Evolutionary conservation across 1,140 invertebrate genomes (phyloP).

Genomic region (Bombus confusus): DNA sequence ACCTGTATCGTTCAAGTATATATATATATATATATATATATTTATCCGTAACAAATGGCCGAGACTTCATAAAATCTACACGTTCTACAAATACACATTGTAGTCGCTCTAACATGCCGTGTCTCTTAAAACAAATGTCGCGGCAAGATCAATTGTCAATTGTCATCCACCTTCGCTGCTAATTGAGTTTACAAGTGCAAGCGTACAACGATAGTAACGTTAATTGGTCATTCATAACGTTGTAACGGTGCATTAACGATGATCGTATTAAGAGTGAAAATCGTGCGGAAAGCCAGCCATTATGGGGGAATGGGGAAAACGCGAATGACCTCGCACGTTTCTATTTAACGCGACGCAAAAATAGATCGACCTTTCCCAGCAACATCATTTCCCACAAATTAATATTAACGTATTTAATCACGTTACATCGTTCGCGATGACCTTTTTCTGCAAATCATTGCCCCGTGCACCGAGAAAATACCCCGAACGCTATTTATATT

Average conservation of each 20-base stretch:
- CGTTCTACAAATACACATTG: no score
- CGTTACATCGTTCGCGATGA: neutral
- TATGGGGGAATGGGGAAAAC: conserved; percentile 1
- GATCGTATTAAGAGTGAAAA: conserved; percentile 29
- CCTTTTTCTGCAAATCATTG: neutral
- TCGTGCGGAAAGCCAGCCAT: conserved; percentile 4
- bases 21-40: no score
- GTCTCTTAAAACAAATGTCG: no score
- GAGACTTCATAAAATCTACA: neutral
- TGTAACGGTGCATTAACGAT: conserved; percentile 1
- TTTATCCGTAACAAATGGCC: neutral
- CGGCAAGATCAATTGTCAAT: no score
- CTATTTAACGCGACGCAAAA: conserved; percentile 24
- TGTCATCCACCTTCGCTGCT: no score
- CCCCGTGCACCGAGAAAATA: neutral
- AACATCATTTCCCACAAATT: neutral
- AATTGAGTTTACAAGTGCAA: neutral
- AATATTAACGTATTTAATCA: neutral
- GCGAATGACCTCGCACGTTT: conserved; percentile 21
- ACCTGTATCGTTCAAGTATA: neutral
- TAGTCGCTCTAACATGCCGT: no score
- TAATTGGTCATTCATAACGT: conserved; percentile 21
- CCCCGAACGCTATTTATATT: neutral
- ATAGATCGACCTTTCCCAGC: conserved; percentile 18
- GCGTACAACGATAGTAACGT: conserved; percentile 1